These are phyloP conservation scores for Anoplius nigerrimus DNA, from an alignment of 2,888 invertebrate genomes.

Conservation along the genomic window DNA sequence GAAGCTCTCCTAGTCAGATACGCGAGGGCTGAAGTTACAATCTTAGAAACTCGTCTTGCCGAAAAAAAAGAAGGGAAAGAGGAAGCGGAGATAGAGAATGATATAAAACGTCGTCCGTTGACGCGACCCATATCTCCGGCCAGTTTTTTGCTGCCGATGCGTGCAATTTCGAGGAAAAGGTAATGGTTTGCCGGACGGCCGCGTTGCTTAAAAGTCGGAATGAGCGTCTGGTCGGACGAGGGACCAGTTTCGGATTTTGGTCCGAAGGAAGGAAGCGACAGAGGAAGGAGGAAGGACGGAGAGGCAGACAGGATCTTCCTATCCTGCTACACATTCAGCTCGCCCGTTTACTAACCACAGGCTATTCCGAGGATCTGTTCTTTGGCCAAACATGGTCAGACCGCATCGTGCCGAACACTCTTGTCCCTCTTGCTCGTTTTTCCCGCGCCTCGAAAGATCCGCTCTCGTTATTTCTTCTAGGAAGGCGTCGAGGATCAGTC, in stretches of 20 bases:
- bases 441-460: slow-evolving; percentile 35
- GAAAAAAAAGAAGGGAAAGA: too few relatives aligned
- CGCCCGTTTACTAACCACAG: neutral
- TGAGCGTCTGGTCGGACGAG: neutral
- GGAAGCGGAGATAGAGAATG: too few relatives aligned
- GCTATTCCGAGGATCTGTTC: slow-evolving; percentile 44
- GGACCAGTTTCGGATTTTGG: neutral
- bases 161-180: too few relatives aligned
- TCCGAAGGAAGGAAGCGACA: slow-evolving; percentile 13
- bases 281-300: neutral
- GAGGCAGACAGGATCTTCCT: too few relatives aligned
- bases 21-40: too few relatives aligned
- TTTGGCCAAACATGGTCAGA: slow-evolving; percentile 54
- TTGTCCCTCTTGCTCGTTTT: slow-evolving; percentile 35
- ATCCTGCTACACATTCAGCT: slow-evolving; percentile 17
- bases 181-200: too few relatives aligned
- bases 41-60: too few relatives aligned
- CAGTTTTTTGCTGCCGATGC: too few relatives aligned
- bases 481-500: slow-evolving; percentile 20
- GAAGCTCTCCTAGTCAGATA: slow-evolving; percentile 9
- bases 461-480: slow-evolving; percentile 50
- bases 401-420: slow-evolving; percentile 43
- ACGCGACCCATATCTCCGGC: too few relatives aligned
- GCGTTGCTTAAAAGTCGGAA: neutral
- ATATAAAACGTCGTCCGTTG: too few relatives aligned